Evolutionary conservation across 1,140 invertebrate species (phyloP).

Genomic region (Zaprionus nigranus): DNA sequence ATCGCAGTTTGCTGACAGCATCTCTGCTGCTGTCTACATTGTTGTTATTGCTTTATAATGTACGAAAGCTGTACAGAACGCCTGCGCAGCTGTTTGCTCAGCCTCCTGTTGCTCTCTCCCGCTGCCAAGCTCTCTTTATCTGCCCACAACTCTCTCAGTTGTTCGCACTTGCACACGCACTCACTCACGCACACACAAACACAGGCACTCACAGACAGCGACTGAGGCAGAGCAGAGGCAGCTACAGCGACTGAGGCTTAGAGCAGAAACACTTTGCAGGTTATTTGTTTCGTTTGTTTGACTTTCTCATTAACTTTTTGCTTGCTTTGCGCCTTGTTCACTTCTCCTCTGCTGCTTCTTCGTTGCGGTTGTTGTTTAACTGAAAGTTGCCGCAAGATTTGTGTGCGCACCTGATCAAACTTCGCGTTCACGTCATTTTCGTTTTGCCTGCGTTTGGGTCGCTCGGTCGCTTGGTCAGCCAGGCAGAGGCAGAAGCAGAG

Average conservation of each 20-base stretch:
- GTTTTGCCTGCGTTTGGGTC: slow-evolving; percentile 61
- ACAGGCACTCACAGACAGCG: neutral
- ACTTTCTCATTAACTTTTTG: slow-evolving; percentile 83
- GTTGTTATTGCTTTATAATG: slow-evolving; percentile 28
- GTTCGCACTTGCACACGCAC: slow-evolving; percentile 34
- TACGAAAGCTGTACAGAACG: slow-evolving; percentile 63
- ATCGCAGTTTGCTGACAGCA: slow-evolving; percentile 40
- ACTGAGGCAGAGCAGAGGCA: no score
- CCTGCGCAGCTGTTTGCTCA: slow-evolving; percentile 57
- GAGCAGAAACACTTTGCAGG: slow-evolving; percentile 66
- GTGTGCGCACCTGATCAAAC: slow-evolving; percentile 81
- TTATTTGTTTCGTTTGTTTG: slow-evolving; percentile 80
- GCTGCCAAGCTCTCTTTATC: slow-evolving; percentile 2
- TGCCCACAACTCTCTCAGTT: slow-evolving; percentile 18
- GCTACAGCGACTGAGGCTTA: neutral
- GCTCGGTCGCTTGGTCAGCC: slow-evolving; percentile 52
- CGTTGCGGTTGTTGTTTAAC: slow-evolving; percentile 60
- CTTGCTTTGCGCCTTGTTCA: slow-evolving; percentile 56
- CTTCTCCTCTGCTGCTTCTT: slow-evolving; percentile 7
- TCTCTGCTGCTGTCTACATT: slow-evolving; percentile 25
- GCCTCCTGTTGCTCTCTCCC: slow-evolving; percentile 17
- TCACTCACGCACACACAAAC: slow-evolving; percentile 36
- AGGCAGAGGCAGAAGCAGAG: no score
- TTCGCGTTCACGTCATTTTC: slow-evolving; percentile 76
- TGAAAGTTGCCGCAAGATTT: slow-evolving; percentile 80